A percentile compares a stretch with the other conserved stretches of the same genome.
Conservation (phyloP, 2,797 vertebrate species). For the Lutjanus argentimaculatus region DNA sequence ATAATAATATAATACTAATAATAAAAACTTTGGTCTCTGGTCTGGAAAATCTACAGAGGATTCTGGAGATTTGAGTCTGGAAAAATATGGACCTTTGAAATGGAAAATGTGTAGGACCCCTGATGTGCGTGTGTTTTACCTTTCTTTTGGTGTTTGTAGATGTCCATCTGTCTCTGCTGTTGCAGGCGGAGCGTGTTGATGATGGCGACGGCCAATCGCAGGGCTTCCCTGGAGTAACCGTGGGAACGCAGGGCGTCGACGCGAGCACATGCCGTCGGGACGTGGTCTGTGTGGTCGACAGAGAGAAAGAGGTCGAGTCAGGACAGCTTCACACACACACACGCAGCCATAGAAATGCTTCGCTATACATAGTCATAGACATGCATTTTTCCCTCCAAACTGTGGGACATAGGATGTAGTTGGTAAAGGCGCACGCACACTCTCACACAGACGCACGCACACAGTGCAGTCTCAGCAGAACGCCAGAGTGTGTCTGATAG, state of each 20-base stretch:
- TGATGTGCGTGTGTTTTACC: slow-evolving; percentile 80
- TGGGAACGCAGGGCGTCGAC: slow-evolving; percentile 98
- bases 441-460: slow-evolving; percentile 34
- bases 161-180: slow-evolving; percentile 96
- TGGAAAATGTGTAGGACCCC: no score
- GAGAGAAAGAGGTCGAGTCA: slow-evolving; percentile 17
- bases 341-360: background rate
- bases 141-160: slow-evolving; percentile 99
- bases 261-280: slow-evolving; percentile 96
- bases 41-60: no score
- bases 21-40: no score
- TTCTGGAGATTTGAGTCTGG: no score
- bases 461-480: slow-evolving; percentile 75
- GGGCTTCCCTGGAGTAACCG: slow-evolving; percentile 97
- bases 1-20: no score
- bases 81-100: no score
- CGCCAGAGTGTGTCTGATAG: slow-evolving; percentile 67
- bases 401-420: slow-evolving; percentile 15
- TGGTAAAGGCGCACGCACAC: slow-evolving; percentile 19
- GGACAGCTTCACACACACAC: slow-evolving; percentile 1
- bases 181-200: slow-evolving; percentile 97
- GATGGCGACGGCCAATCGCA: slow-evolving; percentile 96
- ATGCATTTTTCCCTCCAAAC: background rate
- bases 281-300: slow-evolving; percentile 89
- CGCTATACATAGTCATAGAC: background rate